Evolutionary conservation across 2,797 vertebrate species (phyloP).

Genomic region (Novumbra hubbsi): DNA sequence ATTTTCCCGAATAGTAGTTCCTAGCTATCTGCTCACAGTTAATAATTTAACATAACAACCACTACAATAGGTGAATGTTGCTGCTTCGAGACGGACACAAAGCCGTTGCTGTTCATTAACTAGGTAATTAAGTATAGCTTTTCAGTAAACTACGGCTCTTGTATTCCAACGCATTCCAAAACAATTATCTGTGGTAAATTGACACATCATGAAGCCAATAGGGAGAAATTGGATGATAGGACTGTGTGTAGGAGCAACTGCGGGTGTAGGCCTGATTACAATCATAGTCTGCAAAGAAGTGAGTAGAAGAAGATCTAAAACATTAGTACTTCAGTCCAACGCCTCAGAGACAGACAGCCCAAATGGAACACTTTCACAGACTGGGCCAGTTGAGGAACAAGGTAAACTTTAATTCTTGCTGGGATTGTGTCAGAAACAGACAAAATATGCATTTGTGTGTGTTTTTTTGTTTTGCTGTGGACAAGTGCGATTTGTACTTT

Average conservation of each 20-base stretch:
- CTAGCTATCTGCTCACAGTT: background rate
- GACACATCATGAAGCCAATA: slow-evolving; percentile 58
- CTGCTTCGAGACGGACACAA: background rate
- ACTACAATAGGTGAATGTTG: background rate
- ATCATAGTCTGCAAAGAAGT: slow-evolving; percentile 65
- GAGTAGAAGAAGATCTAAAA: slow-evolving; percentile 45
- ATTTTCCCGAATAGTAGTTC: background rate
- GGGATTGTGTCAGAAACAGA: background rate
- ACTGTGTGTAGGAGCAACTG: slow-evolving; percentile 66
- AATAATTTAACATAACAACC: background rate
- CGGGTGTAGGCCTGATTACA: slow-evolving; percentile 66
- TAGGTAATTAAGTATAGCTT: background rate
- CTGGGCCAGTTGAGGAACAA: slow-evolving; percentile 32
- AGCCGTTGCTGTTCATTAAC: background rate
- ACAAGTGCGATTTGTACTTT: background rate
- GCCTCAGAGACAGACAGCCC: background rate
- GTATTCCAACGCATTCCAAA: background rate
- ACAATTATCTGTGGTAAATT: background rate
- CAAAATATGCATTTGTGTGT: background rate
- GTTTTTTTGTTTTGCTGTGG: too few relatives aligned
- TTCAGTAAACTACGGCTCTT: background rate
- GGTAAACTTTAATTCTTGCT: slow-evolving; percentile 40
- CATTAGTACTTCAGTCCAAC: slow-evolving; percentile 14
- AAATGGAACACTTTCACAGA: slow-evolving; percentile 26
- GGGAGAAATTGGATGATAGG: slow-evolving; percentile 64